Evolutionary conservation across 2,888 invertebrate genomes (phyloP), one percentile per base, ranked within the genome.

Genomic region (Macaria liturata): DNA sequence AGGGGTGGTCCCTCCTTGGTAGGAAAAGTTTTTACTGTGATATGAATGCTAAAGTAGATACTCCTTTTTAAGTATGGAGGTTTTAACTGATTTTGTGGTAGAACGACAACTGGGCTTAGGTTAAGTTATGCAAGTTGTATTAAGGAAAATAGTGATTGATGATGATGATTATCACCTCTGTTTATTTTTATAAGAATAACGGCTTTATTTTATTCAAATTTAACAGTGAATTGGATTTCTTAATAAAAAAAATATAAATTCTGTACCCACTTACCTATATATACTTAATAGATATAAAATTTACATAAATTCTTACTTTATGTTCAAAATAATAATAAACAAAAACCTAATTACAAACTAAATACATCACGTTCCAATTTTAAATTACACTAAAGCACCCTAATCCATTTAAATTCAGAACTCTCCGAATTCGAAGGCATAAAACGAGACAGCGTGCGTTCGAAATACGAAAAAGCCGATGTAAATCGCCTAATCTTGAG

Each of bases 401-500:
- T 70, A 75, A 80, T 80, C 79, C 80, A 85, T 88, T 89, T 85
- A 85, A 85, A 88, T 88, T 87, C 85, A 78, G 76, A 73, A 71
- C 77, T 74, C 74, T 72, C 76, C 68, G 71, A 75, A 70, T 72
- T 76, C 76, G 69, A 75, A 79, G 81, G 80, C 83, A 84, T 86
- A 86, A 86, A 88, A 86, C 81, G 83, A 80, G 76, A 59, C 55
- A 54, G 74, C 70, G 72, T 76, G 80, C 79, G 80, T 84, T 85
- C 81, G 70, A 86, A 88, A 86, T 87, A 76, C 84, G 86, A 89
- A 89, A 89, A 88, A 88, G 86, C 88, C 86, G 77, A 71, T 83
- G 83, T 86, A 88, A 42, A 87, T 87, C 88, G 86, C 83, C 83
- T 89, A 89, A 88, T 90, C 90, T 89, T 90, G 88, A 90, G 88